These are phyloP conservation scores for Camptogramma bilineatum DNA, from an alignment of 2,888 invertebrate genomes.

Conservation along the genomic window DNA sequence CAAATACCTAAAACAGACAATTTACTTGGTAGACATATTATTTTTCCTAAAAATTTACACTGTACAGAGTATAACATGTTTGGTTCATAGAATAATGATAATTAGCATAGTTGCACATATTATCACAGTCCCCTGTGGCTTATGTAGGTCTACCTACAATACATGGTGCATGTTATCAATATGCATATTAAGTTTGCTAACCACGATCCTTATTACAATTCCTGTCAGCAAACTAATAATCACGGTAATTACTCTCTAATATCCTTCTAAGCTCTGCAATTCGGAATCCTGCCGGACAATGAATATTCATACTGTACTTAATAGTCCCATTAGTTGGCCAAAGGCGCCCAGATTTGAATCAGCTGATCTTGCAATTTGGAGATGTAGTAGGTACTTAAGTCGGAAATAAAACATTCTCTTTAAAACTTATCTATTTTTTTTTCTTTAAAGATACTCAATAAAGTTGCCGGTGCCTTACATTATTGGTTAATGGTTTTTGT, in stretches of 20 bases:
- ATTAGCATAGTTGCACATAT: background rate
- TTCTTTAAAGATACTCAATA: too few species aligned
- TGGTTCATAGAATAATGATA: background rate
- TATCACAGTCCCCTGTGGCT: constrained; percentile 5
- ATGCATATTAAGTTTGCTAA: constrained; percentile 19
- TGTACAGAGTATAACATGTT: too few species aligned
- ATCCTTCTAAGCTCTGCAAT: constrained; percentile 46
- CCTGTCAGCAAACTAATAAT: constrained; percentile 45
- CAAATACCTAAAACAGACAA: too few species aligned
- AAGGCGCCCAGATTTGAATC: constrained; percentile 46
- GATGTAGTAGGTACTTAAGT: background rate
- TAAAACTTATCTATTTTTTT: background rate
- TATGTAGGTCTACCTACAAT: too few species aligned
- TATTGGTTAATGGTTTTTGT: too few species aligned
- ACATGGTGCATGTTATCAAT: constrained; percentile 16
- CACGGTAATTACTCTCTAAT: constrained; percentile 46
- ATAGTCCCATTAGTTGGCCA: constrained; percentile 52
- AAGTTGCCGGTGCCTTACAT: too few species aligned
- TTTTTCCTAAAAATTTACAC: too few species aligned
- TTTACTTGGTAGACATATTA: too few species aligned
- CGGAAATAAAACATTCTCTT: background rate
- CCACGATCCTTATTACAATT: constrained; percentile 37
- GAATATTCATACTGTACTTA: constrained; percentile 51
- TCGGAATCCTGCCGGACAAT: constrained; percentile 43
- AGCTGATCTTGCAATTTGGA: constrained; percentile 46